Conservation (phyloP, 2,888 invertebrate species). For the Campoplex nolae region DNA sequence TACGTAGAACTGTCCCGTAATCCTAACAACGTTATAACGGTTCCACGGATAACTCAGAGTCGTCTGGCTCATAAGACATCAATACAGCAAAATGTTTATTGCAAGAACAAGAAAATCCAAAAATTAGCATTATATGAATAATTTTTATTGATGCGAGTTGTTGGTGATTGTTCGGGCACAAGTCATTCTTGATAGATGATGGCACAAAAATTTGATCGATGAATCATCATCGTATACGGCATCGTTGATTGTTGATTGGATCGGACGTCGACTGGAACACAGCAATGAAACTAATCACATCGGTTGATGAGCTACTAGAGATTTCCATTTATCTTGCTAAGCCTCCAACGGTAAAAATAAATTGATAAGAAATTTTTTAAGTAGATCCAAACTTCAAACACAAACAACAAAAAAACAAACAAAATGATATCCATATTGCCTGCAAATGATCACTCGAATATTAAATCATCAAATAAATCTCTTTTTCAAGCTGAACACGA, state of each 20-base stretch:
- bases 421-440: no score
- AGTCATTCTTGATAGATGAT: background rate
- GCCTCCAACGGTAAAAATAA: background rate
- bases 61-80: background rate
- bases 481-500: background rate
- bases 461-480: background rate
- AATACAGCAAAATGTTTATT: background rate
- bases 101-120: background rate
- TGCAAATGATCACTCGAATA: background rate
- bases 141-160: background rate
- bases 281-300: background rate
- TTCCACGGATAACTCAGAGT: background rate
- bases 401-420: no score
- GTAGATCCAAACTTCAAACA: background rate
- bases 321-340: background rate
- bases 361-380: background rate
- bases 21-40: conserved; percentile 43
- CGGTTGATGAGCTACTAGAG: background rate
- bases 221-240: background rate
- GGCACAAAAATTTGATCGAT: background rate
- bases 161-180: background rate
- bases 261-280: background rate
- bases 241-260: background rate
- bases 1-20: conserved; percentile 38
- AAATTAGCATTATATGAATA: background rate